A percentile compares a stretch with the other conserved stretches of the same genome.
Conservation (phyloP, 2,888 invertebrate genomes). For the Ectemnius cavifrons region DNA sequence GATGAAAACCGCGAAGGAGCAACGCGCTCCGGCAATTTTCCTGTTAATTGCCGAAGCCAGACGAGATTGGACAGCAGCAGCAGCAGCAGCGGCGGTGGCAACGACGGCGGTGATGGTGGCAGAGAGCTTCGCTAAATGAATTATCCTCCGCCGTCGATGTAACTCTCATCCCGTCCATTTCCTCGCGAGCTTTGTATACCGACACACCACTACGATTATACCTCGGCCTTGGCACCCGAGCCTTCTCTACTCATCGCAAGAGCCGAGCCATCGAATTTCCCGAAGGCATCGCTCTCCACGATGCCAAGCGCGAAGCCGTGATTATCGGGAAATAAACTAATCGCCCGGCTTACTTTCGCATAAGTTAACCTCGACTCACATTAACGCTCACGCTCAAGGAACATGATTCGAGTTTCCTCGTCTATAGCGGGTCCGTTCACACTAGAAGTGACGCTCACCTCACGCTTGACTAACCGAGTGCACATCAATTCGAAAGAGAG, state of each 20-base stretch:
- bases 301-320: background rate
- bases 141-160: conserved; percentile 58
- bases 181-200: background rate
- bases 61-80: conserved; percentile 56
- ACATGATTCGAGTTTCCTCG: too few species aligned
- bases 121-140: conserved; percentile 66
- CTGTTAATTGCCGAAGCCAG: conserved; percentile 70
- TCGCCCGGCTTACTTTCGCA: background rate
- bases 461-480: too few species aligned
- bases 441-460: too few species aligned
- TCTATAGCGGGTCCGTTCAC: too few species aligned
- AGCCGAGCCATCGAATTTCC: too few species aligned
- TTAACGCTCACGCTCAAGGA: too few species aligned
- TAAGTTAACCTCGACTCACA: too few species aligned
- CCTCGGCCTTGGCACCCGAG: too few species aligned
- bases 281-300: background rate
- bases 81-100: background rate
- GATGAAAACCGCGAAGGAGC: conserved; percentile 33
- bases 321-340: background rate
- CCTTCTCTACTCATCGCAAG: too few species aligned
- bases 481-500: too few species aligned
- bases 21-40: conserved; percentile 62
- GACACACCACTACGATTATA: too few species aligned
- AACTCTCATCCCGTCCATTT: conserved; percentile 55
- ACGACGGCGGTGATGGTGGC: conserved; percentile 13